Evolutionary conservation across 2,113 vertebrate species (phyloP).

Genomic region (Forbesichthys papilliferus): DNA sequence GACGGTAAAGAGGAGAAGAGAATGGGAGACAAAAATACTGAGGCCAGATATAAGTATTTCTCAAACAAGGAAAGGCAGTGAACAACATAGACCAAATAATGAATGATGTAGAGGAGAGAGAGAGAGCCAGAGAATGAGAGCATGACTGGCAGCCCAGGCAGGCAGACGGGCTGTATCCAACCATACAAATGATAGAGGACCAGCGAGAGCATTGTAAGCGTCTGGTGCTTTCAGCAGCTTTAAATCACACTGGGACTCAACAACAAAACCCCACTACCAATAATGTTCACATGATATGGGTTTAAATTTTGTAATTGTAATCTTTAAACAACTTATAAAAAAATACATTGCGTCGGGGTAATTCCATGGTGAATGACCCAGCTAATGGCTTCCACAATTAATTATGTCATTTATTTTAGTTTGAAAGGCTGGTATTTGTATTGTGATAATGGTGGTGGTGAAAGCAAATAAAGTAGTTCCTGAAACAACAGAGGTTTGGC

Average conservation of each 20-base stretch:
- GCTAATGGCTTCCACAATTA: too few relatives aligned
- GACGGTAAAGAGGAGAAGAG: not conserved
- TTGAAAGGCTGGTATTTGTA: not conserved
- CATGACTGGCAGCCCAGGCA: constrained; percentile 28
- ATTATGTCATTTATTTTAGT: not conserved
- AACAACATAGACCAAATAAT: not conserved
- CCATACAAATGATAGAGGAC: constrained; percentile 84
- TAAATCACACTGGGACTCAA: constrained; percentile 84
- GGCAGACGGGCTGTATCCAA: constrained; percentile 80
- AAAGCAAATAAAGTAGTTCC: constrained; percentile 33
- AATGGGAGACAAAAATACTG: not conserved
- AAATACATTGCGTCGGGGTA: not conserved
- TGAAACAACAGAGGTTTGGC: constrained; percentile 55
- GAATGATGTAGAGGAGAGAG: constrained; percentile 2
- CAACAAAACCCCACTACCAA: constrained; percentile 74
- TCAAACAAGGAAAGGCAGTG: not conserved
- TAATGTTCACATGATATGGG: constrained; percentile 68
- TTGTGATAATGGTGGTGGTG: constrained; percentile 6
- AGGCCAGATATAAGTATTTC: not conserved
- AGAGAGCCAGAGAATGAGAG: constrained; percentile 10
- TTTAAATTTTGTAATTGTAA: constrained; percentile 70
- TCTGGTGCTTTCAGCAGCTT: constrained; percentile 89
- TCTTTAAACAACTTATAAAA: constrained; percentile 33
- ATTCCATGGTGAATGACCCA: too few relatives aligned
- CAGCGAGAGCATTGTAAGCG: constrained; percentile 80